These are phyloP conservation scores for Pocillopora grandis DNA, from an alignment of 92 coral and sea anemone genomes.

Conservation along the genomic window DNA sequence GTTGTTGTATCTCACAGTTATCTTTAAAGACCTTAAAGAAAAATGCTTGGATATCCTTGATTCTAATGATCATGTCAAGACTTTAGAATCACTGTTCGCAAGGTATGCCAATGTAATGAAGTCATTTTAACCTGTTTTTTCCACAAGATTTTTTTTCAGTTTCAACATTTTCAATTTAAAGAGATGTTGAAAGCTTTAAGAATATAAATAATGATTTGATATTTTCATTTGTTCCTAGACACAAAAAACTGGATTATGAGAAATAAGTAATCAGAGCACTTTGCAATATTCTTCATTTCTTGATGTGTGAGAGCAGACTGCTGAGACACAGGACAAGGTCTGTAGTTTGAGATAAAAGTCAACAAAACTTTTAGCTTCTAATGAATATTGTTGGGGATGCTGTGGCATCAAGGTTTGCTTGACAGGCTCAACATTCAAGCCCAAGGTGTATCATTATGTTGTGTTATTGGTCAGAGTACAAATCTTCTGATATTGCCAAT, in stretches of 20 bases:
- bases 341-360: background rate
- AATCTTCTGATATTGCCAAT: no score
- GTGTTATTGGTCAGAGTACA: no score
- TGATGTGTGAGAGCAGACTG: constrained; percentile 77
- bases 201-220: no score
- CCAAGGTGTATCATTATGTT: background rate
- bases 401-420: no score
- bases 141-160: no score
- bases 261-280: constrained; percentile 57
- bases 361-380: background rate
- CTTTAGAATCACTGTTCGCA: constrained; percentile 62
- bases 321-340: constrained; percentile 84
- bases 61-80: constrained; percentile 69
- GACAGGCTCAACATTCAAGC: background rate
- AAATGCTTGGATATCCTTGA: constrained; percentile 65
- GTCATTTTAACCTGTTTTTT: no score
- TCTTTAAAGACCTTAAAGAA: constrained; percentile 34
- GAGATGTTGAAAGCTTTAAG: no score
- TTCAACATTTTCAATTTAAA: no score
- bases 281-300: constrained; percentile 69
- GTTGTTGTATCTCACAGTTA: background rate
- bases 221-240: background rate
- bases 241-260: constrained; percentile 38
- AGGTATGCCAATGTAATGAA: background rate
- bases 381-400: background rate